Evolutionary conservation across 2,888 invertebrate species (phyloP).

Genomic region (Epirrhoe alternata): DNA sequence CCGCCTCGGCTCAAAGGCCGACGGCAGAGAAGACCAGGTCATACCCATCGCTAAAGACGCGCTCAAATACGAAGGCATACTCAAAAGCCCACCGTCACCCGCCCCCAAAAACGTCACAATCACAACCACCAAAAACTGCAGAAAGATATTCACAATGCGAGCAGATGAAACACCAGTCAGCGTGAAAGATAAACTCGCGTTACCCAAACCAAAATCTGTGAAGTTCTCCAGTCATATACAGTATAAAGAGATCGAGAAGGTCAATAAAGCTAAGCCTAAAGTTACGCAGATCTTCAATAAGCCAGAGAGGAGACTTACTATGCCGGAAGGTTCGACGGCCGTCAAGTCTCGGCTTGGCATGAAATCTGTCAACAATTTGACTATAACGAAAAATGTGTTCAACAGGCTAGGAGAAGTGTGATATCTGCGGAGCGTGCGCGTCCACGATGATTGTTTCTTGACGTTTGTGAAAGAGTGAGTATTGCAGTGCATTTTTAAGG

Average conservation of each 20-base stretch:
- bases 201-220: conserved; percentile 72
- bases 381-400: conserved; percentile 72
- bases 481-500: conserved; percentile 18
- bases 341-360: conserved; percentile 69
- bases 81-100: conserved; percentile 58
- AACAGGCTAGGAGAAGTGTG: conserved; percentile 58
- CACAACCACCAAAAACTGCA: conserved; percentile 62
- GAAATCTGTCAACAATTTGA: conserved; percentile 65
- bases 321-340: conserved; percentile 58
- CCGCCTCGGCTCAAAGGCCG: conserved; percentile 68
- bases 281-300: conserved; percentile 70
- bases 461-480: conserved; percentile 5
- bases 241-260: conserved; percentile 75
- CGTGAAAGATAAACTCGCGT: conserved; percentile 71
- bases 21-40: conserved; percentile 28
- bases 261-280: conserved; percentile 42
- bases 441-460: conserved; percentile 15
- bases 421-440: neutral
- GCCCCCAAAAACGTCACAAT: conserved; percentile 63
- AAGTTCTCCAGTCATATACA: conserved; percentile 77
- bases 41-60: conserved; percentile 72
- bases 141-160: conserved; percentile 77
- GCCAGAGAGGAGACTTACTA: conserved; percentile 73
- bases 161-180: conserved; percentile 76
- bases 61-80: conserved; percentile 78